phyloP scores from a whole-genome alignment of 2,888 invertebrate species.

The Cryptocephalus moraei region DNA sequence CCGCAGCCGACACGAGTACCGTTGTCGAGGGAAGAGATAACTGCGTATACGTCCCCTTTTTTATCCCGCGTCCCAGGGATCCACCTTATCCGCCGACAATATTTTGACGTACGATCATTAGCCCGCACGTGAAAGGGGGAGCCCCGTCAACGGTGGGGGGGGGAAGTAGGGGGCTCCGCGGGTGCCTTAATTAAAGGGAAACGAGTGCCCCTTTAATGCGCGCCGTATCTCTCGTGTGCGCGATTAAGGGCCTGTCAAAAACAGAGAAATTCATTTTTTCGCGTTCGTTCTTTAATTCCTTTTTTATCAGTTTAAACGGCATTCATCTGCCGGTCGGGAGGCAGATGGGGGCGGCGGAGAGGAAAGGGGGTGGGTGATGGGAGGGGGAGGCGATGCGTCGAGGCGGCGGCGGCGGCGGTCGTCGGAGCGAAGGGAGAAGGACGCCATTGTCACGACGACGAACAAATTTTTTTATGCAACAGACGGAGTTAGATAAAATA shows the following conservation, averaged over 20 bases:
- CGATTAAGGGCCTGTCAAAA: conserved; percentile 43
- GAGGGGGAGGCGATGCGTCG: background rate
- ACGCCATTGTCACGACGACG: conserved; percentile 8
- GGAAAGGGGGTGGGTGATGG: conserved; percentile 1
- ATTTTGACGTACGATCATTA: background rate
- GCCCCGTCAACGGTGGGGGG: conserved; percentile 4
- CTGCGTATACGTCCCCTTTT: too few relatives aligned
- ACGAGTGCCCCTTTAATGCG: conserved; percentile 25
- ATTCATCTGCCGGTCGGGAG: conserved; percentile 33
- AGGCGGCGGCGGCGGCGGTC: too few relatives aligned
- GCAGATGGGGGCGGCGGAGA: conserved; percentile 7
- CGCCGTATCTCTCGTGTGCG: conserved; percentile 32
- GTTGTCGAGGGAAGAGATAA: too few relatives aligned
- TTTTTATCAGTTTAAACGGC: conserved; percentile 41
- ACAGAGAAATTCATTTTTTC: conserved; percentile 44
- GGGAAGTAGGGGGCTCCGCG: conserved; percentile 13
- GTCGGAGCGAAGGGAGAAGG: background rate
- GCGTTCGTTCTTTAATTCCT: conserved; percentile 41
- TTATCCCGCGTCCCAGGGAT: too few relatives aligned
- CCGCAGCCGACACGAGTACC: too few relatives aligned
- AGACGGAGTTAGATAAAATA: too few relatives aligned
- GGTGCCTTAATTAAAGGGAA: conserved; percentile 33
- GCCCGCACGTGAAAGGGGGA: background rate
- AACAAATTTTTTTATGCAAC: conserved; percentile 5
- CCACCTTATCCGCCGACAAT: too few relatives aligned